Base-by-base conservation (phyloP, 2,113 vertebrate genomes). In the Neotragus pygmaeus region DNA sequence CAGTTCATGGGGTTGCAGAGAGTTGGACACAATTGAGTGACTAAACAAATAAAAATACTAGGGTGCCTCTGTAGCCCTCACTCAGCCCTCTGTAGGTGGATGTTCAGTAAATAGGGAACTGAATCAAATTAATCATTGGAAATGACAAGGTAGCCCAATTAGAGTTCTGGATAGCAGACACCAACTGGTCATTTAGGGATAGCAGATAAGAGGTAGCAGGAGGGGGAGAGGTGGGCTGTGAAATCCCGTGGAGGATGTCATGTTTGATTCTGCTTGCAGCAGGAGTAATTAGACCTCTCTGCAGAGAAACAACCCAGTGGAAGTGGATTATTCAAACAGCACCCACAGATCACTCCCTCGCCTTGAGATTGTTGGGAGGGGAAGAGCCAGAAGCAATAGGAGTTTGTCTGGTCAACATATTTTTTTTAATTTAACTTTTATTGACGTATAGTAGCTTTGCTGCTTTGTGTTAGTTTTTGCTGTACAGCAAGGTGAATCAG, bases 201-300 rank as follows among this genome's bases (percentile, higher is more conserved):
- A 25, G 47, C 33, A 6, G 21, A 14, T 8, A 33, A 36, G 39
- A 19, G 43, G 77, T 33, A 16, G 2, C 6, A 6, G 53, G n/a
- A 70, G 7, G 5, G 3, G 12, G 0, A 1, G n/a, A 33, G 13
- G 16, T 2, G 6, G 45, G 5, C 14, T 2, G 0, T 1, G 4
- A 12, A 66, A 33, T 33, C 51, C 19, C 17, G 17, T 8, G 0
- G 16, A 19, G 25, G 6, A 47, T 15, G 17, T 62, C 1, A 0
- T 6, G 0, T 57, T 57, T 30, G 12, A 13, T 83, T n/a, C 45
- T 94, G 6, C 25, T 2, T 28, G 73, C 4, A 10, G 78, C 17
- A 66, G 39, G 15, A 58, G 43, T 30, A 21, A 33, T 36, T 28
- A n/a, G 43, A 43, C n/a, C 43, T 57, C 7, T 88, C 11, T 66